These are phyloP conservation scores for Strigamia maritima DNA, from an alignment of 2,888 invertebrate genomes.

Conservation along the genomic window DNA sequence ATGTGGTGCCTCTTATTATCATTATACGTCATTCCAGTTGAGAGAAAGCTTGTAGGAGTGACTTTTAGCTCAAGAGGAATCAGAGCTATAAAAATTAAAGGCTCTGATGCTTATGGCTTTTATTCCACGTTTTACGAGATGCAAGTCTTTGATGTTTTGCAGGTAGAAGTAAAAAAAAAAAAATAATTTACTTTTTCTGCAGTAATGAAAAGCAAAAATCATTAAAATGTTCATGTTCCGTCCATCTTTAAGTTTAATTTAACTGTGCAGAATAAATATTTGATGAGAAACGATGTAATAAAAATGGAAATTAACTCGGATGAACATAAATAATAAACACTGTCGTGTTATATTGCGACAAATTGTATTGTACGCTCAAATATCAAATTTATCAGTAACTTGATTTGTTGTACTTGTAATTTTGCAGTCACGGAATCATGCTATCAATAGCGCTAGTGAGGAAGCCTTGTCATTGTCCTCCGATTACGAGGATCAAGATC, in stretches of 20 bases:
- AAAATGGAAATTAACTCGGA: background rate
- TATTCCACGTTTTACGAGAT: background rate
- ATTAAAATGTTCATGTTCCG: background rate
- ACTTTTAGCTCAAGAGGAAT: constrained; percentile 4
- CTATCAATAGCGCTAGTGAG: constrained; percentile 43
- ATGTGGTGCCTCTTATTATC: background rate
- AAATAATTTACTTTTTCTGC: background rate
- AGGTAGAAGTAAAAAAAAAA: background rate
- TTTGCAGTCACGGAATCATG: background rate
- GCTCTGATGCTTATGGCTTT: background rate
- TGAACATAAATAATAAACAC: background rate
- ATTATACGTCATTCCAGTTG: background rate
- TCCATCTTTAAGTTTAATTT: background rate
- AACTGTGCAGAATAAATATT: background rate
- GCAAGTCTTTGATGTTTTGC: background rate
- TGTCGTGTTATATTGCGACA: background rate
- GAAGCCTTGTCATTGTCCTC: constrained; percentile 44
- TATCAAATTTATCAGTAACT: background rate
- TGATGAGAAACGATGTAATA: background rate
- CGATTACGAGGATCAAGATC: constrained; percentile 44
- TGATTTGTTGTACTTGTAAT: background rate
- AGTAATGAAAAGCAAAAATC: background rate
- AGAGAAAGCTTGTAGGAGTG: background rate
- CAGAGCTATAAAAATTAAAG: background rate
- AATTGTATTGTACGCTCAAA: background rate